Evolutionary conservation across 2,113 vertebrate species (phyloP).

Genomic region (Xenopus laevis): DNA sequence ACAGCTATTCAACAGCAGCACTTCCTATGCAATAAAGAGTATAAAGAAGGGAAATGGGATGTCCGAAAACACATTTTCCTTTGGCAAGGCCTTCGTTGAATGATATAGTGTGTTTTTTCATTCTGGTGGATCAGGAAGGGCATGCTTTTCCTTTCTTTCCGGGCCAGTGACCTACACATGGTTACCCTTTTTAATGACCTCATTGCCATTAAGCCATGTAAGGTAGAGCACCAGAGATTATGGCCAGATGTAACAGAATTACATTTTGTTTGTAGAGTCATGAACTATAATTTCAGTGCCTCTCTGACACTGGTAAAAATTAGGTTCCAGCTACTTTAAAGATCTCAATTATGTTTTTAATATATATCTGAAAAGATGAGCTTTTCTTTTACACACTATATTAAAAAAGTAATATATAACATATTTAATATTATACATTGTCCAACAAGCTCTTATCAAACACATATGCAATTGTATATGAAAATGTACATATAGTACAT

Average conservation of each 20-base stretch:
- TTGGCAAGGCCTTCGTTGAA: not conserved
- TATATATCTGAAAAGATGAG: too few relatives aligned
- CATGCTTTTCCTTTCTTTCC: constrained; percentile 2
- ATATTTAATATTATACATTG: too few relatives aligned
- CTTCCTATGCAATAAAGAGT: constrained; percentile 7
- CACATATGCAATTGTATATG: too few relatives aligned
- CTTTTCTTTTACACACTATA: too few relatives aligned
- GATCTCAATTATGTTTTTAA: too few relatives aligned
- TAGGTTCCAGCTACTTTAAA: too few relatives aligned
- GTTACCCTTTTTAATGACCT: not conserved
- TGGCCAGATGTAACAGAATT: not conserved
- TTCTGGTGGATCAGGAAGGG: not conserved
- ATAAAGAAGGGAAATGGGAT: constrained; percentile 8
- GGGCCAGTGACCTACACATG: not conserved
- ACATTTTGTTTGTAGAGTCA: not conserved
- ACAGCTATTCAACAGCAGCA: not conserved
- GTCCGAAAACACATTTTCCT: constrained; percentile 10
- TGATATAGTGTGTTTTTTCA: not conserved
- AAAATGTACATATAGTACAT: too few relatives aligned
- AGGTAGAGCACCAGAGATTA: not conserved
- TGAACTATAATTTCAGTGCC: too few relatives aligned
- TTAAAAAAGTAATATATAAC: too few relatives aligned
- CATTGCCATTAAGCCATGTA: not conserved
- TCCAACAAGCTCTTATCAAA: too few relatives aligned
- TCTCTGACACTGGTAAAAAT: too few relatives aligned